Evolutionary conservation across 2,888 invertebrate species (phyloP), one percentile per base, ranked within the genome.

Genomic region (Odontothrips loti): DNA sequence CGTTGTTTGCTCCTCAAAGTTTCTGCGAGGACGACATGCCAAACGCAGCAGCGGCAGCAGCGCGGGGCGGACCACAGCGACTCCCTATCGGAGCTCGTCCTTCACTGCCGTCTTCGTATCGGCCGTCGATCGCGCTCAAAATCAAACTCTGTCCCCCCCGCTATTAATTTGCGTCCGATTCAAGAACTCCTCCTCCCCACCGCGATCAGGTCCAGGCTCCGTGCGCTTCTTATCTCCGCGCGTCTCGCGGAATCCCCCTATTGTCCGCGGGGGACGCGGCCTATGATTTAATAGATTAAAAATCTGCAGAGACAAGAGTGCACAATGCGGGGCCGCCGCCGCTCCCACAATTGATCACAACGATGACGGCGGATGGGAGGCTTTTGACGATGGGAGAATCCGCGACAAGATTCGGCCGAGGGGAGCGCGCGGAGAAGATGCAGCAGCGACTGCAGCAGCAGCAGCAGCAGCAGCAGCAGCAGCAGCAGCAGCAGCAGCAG

Each of bases 91-190:
- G 9, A 8, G 23, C 23, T 75, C 68, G 34, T 10, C 68, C 27
- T 23, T 12, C 68, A 8, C 11, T 11, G 68, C 3, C 68, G 34
- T 6, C 68, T 0, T 11, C 68, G 27, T 68, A 23, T 27, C 68
- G 68, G 23, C 23, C 68, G 68, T 43, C 34, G 34, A 43, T 43
- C 34, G 34, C 34, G 34, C 34, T 43, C 34, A 43, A 43, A 27
- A 75, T 75, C 68, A 75, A 75, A 75, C 68, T 23, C 68, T 20
- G 58, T 58, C 20, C 17, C 58, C 58, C 17, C 58, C 58, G 23
- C 68, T 75, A 27, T 75, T 75, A 75, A 75, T 75, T 75, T 75
- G 68, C 68, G 68, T 75, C 68, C 68, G 27, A 75, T 75, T 75
- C 58, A 58, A n/a, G n/a, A n/a, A 20, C 34, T 43, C 34, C 58